A percentile compares a stretch with the other conserved stretches of the same genome.
These are phyloP conservation scores for Diarsia mendica DNA, from an alignment of 2,888 invertebrate genomes.

Conservation along the genomic window DNA sequence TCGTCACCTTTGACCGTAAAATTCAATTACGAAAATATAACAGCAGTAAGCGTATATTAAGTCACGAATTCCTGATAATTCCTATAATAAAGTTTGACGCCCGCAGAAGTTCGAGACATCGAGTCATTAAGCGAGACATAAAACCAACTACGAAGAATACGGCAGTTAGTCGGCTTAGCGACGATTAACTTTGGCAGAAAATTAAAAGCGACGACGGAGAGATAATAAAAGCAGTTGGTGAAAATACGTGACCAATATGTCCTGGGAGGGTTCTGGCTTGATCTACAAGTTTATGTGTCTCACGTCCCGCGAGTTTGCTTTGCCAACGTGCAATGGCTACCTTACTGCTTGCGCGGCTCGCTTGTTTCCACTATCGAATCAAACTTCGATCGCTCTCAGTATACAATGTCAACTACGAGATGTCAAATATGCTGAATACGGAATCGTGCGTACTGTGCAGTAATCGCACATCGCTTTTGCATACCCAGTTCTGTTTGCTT, in stretches of 20 bases:
- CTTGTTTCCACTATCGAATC: conserved; percentile 80
- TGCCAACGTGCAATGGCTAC: conserved; percentile 85
- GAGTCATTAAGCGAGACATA: conserved; percentile 70
- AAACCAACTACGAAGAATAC: conserved; percentile 79
- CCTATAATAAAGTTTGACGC: conserved; percentile 59
- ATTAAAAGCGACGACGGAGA: conserved; percentile 84
- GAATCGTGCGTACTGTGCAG: conserved; percentile 49
- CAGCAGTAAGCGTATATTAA: conserved; percentile 32
- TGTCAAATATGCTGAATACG: conserved; percentile 36
- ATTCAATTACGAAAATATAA: conserved; percentile 43
- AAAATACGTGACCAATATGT: conserved; percentile 88
- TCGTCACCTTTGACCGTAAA: conserved; percentile 22
- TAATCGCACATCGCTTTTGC: conserved; percentile 46
- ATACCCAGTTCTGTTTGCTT: conserved; percentile 22
- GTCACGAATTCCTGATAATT: conserved; percentile 53
- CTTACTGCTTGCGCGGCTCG: conserved; percentile 78
- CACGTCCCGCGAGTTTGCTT: conserved; percentile 87
- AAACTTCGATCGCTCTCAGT: conserved; percentile 77
- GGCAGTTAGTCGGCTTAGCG: conserved; percentile 77
- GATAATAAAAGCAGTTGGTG: conserved; percentile 85
- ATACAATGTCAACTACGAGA: conserved; percentile 72
- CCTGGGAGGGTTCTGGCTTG: conserved; percentile 76
- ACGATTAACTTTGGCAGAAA: conserved; percentile 82
- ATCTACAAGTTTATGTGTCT: conserved; percentile 82
- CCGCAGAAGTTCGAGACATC: conserved; percentile 61